A percentile compares a stretch with the other conserved stretches of the same genome.
These are phyloP conservation scores for Plodia interpunctella DNA, from an alignment of 1,140 invertebrate genomes.

Conservation along the genomic window DNA sequence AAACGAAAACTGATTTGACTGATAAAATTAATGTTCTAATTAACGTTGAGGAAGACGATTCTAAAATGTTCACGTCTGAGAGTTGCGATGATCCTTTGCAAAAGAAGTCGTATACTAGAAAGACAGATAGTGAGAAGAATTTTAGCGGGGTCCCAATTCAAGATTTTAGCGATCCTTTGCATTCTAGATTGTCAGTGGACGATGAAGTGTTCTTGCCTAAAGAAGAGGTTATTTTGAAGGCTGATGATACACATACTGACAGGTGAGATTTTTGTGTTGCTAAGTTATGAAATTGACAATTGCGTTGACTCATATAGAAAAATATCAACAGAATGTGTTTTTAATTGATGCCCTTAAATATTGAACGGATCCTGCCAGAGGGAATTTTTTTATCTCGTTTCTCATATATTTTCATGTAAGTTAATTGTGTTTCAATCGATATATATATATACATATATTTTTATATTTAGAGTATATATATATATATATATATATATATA, in stretches of 20 bases:
- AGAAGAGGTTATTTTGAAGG: constrained; percentile 53
- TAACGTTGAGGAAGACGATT: constrained; percentile 20
- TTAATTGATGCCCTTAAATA: too few relatives aligned
- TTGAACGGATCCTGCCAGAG: too few relatives aligned
- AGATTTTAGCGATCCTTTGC: constrained; percentile 88
- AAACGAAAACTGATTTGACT: background rate
- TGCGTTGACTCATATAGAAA: too few relatives aligned
- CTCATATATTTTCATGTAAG: too few relatives aligned
- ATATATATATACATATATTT: too few relatives aligned
- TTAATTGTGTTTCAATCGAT: too few relatives aligned
- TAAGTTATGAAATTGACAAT: too few relatives aligned
- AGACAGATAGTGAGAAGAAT: constrained; percentile 61
- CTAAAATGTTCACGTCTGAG: constrained; percentile 7
- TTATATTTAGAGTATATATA: too few relatives aligned
- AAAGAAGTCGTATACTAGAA: constrained; percentile 40
- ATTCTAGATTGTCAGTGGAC: constrained; percentile 81
- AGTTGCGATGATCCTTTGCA: constrained; percentile 34
- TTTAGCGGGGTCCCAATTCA: constrained; percentile 67
- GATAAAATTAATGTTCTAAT: constrained; percentile 11
- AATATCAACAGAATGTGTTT: too few relatives aligned
- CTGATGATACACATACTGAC: constrained; percentile 49
- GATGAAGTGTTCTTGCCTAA: constrained; percentile 71
- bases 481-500: too few relatives aligned
- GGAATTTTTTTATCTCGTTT: too few relatives aligned
- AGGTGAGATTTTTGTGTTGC: constrained; percentile 32